phyloP scores from a whole-genome alignment of 23 tunicate genomes.

The Ascidia mentula region DNA sequence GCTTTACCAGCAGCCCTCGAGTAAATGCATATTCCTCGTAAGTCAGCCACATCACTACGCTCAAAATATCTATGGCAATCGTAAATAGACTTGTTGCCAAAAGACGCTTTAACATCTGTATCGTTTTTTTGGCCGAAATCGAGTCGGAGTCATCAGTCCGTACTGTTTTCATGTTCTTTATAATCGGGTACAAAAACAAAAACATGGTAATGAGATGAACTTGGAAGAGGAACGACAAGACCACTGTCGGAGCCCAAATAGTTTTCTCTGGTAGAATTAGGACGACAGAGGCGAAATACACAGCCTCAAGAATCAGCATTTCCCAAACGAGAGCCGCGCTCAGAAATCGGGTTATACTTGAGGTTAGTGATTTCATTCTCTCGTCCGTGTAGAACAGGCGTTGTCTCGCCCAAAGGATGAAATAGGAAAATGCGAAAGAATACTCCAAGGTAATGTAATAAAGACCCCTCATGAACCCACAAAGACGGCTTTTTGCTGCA shows the following conservation, averaged over 20 bases:
- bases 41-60: neutral
- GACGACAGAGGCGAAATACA: neutral
- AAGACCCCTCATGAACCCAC: neutral
- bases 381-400: neutral
- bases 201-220: neutral
- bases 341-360: neutral
- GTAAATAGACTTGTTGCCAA: neutral
- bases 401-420: constrained; percentile 1
- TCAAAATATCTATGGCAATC: neutral
- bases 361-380: neutral
- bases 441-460: neutral
- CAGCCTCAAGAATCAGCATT: neutral
- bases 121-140: neutral
- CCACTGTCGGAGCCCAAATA: neutral
- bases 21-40: too few species aligned
- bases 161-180: neutral
- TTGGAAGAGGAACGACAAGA: neutral
- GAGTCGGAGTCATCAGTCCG: neutral
- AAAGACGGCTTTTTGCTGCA: neutral
- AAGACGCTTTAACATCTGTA: neutral
- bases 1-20: too few species aligned
- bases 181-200: neutral
- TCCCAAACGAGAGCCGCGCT: neutral
- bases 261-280: neutral
- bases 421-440: neutral